phyloP scores from a whole-genome alignment of 2,113 vertebrate species.

The Rhabdornis inornatus region DNA sequence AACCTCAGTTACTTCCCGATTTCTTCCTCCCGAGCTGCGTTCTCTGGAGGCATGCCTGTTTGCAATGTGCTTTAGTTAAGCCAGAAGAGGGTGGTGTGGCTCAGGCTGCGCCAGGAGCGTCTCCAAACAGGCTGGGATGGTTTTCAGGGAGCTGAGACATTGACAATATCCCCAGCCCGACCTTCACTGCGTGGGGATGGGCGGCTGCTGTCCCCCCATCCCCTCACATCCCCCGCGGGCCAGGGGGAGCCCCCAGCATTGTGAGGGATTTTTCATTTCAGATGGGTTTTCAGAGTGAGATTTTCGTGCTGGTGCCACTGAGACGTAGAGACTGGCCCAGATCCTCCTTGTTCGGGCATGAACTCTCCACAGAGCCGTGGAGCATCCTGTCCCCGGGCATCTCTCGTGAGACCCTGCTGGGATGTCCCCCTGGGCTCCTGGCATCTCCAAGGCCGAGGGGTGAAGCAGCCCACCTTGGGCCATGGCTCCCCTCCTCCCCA shows the following conservation, averaged over 20 bases:
- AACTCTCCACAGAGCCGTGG: fast-evolving
- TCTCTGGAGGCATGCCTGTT: neutral
- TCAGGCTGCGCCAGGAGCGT: neutral
- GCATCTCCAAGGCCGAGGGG: neutral
- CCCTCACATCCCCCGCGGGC: neutral
- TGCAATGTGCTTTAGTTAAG: neutral
- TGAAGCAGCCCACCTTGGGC: neutral
- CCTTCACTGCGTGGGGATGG: neutral
- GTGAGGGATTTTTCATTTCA: neutral
- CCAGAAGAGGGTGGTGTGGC: slow-evolving; percentile 21
- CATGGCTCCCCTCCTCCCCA: neutral
- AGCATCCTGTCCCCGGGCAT: neutral
- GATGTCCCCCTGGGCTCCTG: neutral
- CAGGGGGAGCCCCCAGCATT: neutral
- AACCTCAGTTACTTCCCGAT: fast-evolving
- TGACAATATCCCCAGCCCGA: neutral
- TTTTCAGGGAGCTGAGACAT: neutral
- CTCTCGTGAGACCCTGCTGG: neutral
- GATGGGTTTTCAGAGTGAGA: too few relatives aligned
- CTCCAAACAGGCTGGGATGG: neutral
- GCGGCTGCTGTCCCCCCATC: neutral
- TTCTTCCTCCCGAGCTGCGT: neutral
- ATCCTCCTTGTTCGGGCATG: fast-evolving
- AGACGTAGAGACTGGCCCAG: neutral
- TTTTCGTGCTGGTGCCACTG: neutral